These are phyloP conservation scores for Lamellibrachia columna DNA, from an alignment of 2,888 invertebrate species.

Conservation along the genomic window DNA sequence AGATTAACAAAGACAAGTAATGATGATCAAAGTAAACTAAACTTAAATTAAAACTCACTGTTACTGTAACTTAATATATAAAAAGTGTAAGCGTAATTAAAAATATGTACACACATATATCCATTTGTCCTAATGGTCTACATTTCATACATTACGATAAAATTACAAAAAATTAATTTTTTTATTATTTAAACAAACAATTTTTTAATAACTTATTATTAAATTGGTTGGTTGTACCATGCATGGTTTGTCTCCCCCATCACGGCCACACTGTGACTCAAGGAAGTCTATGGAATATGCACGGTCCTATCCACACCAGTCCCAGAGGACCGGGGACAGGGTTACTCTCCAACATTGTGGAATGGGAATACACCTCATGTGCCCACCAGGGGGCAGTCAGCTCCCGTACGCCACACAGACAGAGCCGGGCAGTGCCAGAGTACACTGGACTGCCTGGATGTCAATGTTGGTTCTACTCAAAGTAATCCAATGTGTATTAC, in stretches of 20 bases:
- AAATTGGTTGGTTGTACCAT: slow-evolving; percentile 42
- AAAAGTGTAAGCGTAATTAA: too few relatives aligned
- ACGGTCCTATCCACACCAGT: slow-evolving; percentile 42
- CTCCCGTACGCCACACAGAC: slow-evolving; percentile 36
- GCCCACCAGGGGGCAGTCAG: slow-evolving; percentile 35
- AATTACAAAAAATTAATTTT: too few relatives aligned
- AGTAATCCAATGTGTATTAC: neutral
- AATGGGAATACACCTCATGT: slow-evolving; percentile 52
- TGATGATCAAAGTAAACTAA: too few relatives aligned
- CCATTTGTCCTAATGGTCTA: too few relatives aligned
- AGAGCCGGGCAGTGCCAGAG: slow-evolving; percentile 26
- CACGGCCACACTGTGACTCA: slow-evolving; percentile 42
- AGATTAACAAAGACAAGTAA: too few relatives aligned
- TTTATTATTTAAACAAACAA: neutral
- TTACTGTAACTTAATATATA: too few relatives aligned
- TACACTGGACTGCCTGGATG: neutral
- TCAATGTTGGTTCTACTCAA: slow-evolving; percentile 16
- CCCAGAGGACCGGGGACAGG: slow-evolving; percentile 40
- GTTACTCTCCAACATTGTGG: slow-evolving; percentile 53
- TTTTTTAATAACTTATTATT: neutral
- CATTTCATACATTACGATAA: too few relatives aligned
- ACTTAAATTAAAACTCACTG: too few relatives aligned
- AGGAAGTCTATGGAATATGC: slow-evolving; percentile 54
- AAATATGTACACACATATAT: too few relatives aligned
- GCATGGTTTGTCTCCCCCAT: slow-evolving; percentile 54